A percentile compares a stretch with the other conserved stretches of the same genome.
Evolutionary conservation across 2,797 vertebrate species (phyloP).

Genomic region (Cuculus canorus): DNA sequence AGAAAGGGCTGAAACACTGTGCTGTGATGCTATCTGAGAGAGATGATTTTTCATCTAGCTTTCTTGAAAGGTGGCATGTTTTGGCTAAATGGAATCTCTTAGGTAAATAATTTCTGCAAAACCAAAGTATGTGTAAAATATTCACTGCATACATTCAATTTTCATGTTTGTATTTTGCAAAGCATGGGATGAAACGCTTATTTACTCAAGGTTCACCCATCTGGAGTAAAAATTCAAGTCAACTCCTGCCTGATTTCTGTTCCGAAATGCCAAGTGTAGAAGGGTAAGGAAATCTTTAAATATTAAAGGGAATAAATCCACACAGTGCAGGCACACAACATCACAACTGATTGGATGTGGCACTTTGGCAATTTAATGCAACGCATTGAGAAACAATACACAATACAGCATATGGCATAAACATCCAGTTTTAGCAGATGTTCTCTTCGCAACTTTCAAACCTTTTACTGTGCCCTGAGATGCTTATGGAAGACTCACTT

Average conservation of each 20-base stretch:
- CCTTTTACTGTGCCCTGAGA: neutral
- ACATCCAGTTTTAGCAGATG: neutral
- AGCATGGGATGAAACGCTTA: neutral
- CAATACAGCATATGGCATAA: neutral
- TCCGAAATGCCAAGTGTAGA: neutral
- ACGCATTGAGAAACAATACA: neutral
- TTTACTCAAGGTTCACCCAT: neutral
- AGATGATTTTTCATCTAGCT: neutral
- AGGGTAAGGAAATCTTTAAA: neutral
- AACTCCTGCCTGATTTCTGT: neutral
- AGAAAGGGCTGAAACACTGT: neutral
- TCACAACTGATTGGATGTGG: neutral
- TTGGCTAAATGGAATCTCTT: neutral
- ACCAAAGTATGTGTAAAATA: neutral
- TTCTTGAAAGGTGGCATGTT: neutral
- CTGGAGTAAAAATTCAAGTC: neutral
- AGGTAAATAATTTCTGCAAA: neutral
- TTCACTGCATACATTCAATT: neutral
- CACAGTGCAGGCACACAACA: neutral
- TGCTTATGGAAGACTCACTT: conserved; percentile 34
- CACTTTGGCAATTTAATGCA: neutral
- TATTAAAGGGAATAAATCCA: neutral
- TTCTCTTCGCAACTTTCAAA: neutral
- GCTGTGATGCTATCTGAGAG: neutral
- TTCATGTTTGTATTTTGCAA: conserved; percentile 37